Base-by-base conservation (phyloP, 2,888 invertebrate genomes). In the Drosophila testacea region DNA sequence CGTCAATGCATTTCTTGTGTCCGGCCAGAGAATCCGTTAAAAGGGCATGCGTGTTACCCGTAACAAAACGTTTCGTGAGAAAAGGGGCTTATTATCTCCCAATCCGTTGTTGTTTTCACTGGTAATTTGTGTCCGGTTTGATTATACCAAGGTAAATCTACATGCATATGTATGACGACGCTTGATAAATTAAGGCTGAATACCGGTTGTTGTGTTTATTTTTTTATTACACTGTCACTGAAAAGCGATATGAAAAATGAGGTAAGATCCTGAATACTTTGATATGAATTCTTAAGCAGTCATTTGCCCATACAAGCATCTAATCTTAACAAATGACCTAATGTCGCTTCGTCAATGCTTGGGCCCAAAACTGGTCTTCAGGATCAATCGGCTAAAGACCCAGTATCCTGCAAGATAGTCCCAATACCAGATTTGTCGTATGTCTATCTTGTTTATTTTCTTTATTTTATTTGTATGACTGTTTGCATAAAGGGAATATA, bases 271-370 rank as follows among this genome's bases (percentile, higher is more conserved):
- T 30, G 62, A 39, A 55, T 52, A 46, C 50, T 42, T 55, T 67
- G 61, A 68, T 77, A 79, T 73, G 70, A 73, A 82, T 77, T 71
- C 50, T 71, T 70, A 64, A 81, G 52, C 60, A 73, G 65, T 64
- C 69, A 69, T 77, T 52, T 63, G 32, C 63, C 13, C 36, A 42
- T 52, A 63, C 66, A 71, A 64, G 51, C 64, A 63, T 55, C 73
- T 79, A 83, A 83, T 79, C 84, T 63, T 73, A 73, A 83, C 70
- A 81, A 81, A 81, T 81, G 81, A 78, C 66, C 70, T 60, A 59
- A 73, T 41, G 75, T 66, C 63, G 56, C 56, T 39, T 39, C 36
- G 44, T 27, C 42, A 44, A 44, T 46, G 44, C 10, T 36, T 9
- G 38, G 28, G 61, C 2, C 44, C 4, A 36, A 61, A 36, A 42